Evolutionary conservation across 2,113 vertebrate genomes (phyloP).

Genomic region (Pagrus major): DNA sequence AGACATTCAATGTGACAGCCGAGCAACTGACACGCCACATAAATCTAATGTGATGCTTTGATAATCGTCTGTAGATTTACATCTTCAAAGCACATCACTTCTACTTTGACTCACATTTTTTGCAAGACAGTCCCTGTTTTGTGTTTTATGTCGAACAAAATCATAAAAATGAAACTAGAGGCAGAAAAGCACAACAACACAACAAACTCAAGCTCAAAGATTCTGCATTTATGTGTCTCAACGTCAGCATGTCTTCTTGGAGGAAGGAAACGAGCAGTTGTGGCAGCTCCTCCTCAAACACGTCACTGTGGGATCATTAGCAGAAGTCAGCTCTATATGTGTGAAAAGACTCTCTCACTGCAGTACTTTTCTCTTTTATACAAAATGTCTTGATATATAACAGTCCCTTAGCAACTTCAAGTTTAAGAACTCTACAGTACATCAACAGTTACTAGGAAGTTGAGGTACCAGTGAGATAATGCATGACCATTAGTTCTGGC

Average conservation of each 20-base stretch:
- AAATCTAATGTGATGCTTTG: not conserved
- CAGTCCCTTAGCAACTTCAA: too few relatives aligned
- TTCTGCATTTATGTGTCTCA: not conserved
- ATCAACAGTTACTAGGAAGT: not conserved
- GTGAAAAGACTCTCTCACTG: conserved; percentile 82
- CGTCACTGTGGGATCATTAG: conserved; percentile 87
- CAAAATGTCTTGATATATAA: not conserved
- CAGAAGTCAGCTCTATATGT: too few relatives aligned
- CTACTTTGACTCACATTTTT: not conserved
- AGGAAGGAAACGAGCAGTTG: too few relatives aligned
- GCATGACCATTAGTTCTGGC: not conserved
- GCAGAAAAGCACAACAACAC: too few relatives aligned
- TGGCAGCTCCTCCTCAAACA: conserved; percentile 86
- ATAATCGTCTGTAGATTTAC: not conserved
- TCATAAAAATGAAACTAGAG: not conserved
- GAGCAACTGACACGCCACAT: not conserved
- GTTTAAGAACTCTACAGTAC: not conserved
- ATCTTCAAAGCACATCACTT: not conserved
- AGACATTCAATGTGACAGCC: not conserved
- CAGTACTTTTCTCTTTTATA: too few relatives aligned
- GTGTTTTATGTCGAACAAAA: not conserved
- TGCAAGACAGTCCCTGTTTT: not conserved
- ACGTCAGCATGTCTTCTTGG: too few relatives aligned
- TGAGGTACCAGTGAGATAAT: too few relatives aligned
- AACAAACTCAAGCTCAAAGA: not conserved